Percentiles rank a stretch among this genome's conserved stretches.
These are phyloP conservation scores for Drosophila triauraria DNA, from an alignment of 1,140 invertebrate genomes.

Conservation along the genomic window DNA sequence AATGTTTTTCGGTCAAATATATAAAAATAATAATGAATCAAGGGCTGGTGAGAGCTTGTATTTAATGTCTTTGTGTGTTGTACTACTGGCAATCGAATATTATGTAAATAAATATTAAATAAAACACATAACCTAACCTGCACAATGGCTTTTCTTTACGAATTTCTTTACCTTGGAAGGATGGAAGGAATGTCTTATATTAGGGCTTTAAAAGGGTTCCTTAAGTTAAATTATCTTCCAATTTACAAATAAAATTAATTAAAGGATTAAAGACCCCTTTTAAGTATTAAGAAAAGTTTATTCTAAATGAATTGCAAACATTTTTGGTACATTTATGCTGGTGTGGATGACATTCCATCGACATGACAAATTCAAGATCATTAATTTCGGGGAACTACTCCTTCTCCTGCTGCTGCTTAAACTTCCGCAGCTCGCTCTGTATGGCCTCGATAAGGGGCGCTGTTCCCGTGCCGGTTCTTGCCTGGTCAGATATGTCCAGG, in stretches of 20 bases:
- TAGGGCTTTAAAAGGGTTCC: no score
- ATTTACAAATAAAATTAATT: no score
- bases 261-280: neutral
- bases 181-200: neutral
- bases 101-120: slow-evolving; percentile 52
- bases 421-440: slow-evolving; percentile 87
- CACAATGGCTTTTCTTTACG: neutral
- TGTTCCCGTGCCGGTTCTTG: slow-evolving; percentile 84
- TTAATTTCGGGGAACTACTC: slow-evolving; percentile 24
- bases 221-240: neutral
- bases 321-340: slow-evolving; percentile 18
- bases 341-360: slow-evolving; percentile 7
- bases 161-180: no score
- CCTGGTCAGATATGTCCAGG: slow-evolving; percentile 59
- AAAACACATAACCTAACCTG: slow-evolving; percentile 15
- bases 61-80: slow-evolving; percentile 37
- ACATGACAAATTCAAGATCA: slow-evolving; percentile 13
- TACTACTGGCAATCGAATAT: slow-evolving; percentile 42
- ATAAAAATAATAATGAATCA: slow-evolving; percentile 27
- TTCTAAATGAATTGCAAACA: slow-evolving; percentile 48
- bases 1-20: slow-evolving; percentile 49
- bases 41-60: slow-evolving; percentile 78
- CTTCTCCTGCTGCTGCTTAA: slow-evolving; percentile 74
- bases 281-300: slow-evolving; percentile 43
- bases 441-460: slow-evolving; percentile 88